These are phyloP conservation scores for Ophion ellenae DNA, from an alignment of 2,888 invertebrate species.

Conservation along the genomic window DNA sequence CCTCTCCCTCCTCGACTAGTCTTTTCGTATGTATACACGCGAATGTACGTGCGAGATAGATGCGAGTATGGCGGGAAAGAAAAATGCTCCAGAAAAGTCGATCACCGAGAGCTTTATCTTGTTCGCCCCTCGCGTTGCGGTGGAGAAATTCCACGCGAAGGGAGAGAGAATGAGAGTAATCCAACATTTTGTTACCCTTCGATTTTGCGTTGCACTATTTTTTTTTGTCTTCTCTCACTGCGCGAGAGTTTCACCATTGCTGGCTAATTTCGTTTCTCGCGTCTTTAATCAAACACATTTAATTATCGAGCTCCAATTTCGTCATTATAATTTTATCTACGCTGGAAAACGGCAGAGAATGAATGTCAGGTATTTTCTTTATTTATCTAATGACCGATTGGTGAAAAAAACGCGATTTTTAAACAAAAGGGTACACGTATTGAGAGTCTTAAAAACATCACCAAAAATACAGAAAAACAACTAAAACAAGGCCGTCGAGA, in stretches of 20 bases:
- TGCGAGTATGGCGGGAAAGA: conserved; percentile 39
- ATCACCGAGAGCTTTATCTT: conserved; percentile 56
- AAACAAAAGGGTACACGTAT: too few species aligned
- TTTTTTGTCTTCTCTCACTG: conserved; percentile 1
- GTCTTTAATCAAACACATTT: background rate
- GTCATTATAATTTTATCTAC: background rate
- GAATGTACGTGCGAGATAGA: conserved; percentile 34
- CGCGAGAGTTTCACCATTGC: background rate
- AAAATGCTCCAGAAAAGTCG: conserved; percentile 61
- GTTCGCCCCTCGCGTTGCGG: conserved; percentile 16
- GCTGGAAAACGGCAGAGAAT: conserved; percentile 8
- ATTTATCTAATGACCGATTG: background rate
- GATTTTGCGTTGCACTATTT: background rate
- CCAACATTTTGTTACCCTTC: conserved; percentile 20
- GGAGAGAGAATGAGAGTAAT: background rate
- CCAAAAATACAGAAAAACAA: too few species aligned
- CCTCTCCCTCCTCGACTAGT: background rate
- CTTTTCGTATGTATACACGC: conserved; percentile 19
- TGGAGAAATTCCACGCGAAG: conserved; percentile 2
- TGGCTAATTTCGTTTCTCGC: background rate
- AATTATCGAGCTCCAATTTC: background rate
- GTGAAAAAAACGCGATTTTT: too few species aligned
- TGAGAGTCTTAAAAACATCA: too few species aligned
- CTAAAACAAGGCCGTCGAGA: too few species aligned
- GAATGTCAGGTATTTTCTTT: background rate